Conservation (phyloP, 2,797 vertebrate genomes). For the Chaunax sp. region DNA sequence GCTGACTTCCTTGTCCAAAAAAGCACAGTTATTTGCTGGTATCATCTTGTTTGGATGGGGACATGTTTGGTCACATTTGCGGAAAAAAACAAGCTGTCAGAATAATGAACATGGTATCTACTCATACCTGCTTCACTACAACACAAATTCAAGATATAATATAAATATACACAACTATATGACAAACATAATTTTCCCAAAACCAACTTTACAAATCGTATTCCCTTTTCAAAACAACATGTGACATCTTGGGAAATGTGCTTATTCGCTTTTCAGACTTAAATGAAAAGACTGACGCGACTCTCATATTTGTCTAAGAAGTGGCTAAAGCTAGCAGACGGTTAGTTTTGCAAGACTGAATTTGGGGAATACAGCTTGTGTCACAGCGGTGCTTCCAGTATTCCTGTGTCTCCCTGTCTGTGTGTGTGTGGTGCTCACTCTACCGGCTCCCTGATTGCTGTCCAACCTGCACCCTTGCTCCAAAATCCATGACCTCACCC, state of each 20-base stretch:
- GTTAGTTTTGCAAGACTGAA: background rate
- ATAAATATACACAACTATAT: constrained; percentile 32
- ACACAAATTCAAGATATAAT: constrained; percentile 39
- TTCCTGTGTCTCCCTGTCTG: too few species aligned
- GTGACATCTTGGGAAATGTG: constrained; percentile 14
- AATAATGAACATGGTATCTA: constrained; percentile 13
- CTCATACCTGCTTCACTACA: constrained; percentile 29
- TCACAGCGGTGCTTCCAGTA: too few species aligned
- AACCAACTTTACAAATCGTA: constrained; percentile 11
- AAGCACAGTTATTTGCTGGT: constrained; percentile 37
- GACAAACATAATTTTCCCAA: constrained; percentile 20
- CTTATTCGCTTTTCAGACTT: background rate
- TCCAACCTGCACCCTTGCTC: too few species aligned
- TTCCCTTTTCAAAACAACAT: constrained; percentile 30
- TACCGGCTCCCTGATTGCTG: too few species aligned
- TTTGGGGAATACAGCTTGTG: background rate
- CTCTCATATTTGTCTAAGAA: background rate
- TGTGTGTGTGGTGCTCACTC: too few species aligned
- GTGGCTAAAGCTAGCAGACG: background rate
- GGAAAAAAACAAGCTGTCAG: constrained; percentile 26
- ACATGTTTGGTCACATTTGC: constrained; percentile 65
- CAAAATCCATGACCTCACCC: too few species aligned
- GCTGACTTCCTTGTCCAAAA: constrained; percentile 34
- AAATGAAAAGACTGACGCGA: background rate
- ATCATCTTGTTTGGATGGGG: constrained; percentile 30